Evolutionary conservation across 1,140 invertebrate genomes (phyloP).

Genomic region (Camponotus floridanus): DNA sequence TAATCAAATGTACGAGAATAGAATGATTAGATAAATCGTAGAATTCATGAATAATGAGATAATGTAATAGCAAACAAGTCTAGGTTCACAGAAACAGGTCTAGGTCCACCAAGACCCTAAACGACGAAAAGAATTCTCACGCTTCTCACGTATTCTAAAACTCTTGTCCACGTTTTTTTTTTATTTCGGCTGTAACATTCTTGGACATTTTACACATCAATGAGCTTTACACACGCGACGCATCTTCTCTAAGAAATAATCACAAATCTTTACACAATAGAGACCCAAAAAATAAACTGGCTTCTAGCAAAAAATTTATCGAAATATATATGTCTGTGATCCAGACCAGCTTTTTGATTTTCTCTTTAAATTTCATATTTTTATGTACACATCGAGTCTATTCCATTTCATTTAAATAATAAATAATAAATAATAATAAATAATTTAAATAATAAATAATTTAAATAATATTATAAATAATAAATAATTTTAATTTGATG

Average conservation of each 20-base stretch:
- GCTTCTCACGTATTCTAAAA: neutral
- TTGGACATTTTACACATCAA: neutral
- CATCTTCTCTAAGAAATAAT: neutral
- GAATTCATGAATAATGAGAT: slow-evolving; percentile 30
- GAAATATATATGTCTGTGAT: neutral
- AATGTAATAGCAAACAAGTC: slow-evolving; percentile 1
- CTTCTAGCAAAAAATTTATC: neutral
- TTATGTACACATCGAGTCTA: too few relatives aligned
- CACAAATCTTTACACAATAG: too few relatives aligned
- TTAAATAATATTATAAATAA: too few relatives aligned
- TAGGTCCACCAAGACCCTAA: neutral
- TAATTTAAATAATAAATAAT: too few relatives aligned
- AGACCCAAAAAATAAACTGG: too few relatives aligned
- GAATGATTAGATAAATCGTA: slow-evolving; percentile 35
- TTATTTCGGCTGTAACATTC: neutral
- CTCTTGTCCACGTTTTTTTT: neutral
- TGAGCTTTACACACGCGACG: neutral
- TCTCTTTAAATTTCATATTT: too few relatives aligned
- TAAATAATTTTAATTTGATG: too few relatives aligned
- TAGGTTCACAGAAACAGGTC: neutral
- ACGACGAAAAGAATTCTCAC: neutral
- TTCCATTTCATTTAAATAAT: too few relatives aligned
- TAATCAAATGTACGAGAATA: slow-evolving; percentile 27
- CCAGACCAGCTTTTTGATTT: neutral
- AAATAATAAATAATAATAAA: too few relatives aligned